Base-by-base conservation (phyloP, 2,888 invertebrate genomes). In the Resseliella maxima region DNA sequence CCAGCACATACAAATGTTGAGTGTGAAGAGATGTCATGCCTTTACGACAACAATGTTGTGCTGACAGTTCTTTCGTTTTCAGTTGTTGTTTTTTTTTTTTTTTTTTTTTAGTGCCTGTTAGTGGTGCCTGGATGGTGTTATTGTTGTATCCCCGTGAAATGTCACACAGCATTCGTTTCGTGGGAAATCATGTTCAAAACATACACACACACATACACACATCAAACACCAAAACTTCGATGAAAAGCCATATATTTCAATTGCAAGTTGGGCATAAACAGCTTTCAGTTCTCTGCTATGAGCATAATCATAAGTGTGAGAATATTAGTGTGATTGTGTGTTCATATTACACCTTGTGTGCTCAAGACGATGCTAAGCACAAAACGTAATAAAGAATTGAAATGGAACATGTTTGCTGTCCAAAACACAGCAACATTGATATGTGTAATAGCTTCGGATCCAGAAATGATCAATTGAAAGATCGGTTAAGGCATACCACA, bases 391-490 rank as follows among this genome's bases (percentile, higher is more conserved):
- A 72, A 72, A 72, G 72, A 72, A 72, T 5, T 31, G 72, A 31
- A 72, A 72, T 72, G 72, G 72, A 72, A 15, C 72, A 35, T 72
- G 72, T 72, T 72, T 10, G 27, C 72, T 72, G 72, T 72, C 72
- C n/a, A 35, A 72, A 72, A 72, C 72, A 72, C 31, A 72, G 15
- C 31, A 31, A 72, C 72, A 15, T 27, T 72, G 72, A 72, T 72
- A 72, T 72, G 72, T 72, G 72, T 72, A 15, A 72, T 72, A 72
- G 72, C 35, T 31, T 72, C 18, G 72, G 10, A 72, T 72, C 18
- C 35, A 72, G 31, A 72, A 72, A 72, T 72, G 72, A 72, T 72
- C 72, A 72, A 72, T 72, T 72, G 72, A 72, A 72, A 15, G 31
- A 72, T 72, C 72, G 72, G 35, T 35, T 27, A 72, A 72, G 72